Percentiles rank a stretch among this genome's conserved stretches.
Conservation (phyloP, 1,140 invertebrate genomes). For the Chelonus insularis region DNA sequence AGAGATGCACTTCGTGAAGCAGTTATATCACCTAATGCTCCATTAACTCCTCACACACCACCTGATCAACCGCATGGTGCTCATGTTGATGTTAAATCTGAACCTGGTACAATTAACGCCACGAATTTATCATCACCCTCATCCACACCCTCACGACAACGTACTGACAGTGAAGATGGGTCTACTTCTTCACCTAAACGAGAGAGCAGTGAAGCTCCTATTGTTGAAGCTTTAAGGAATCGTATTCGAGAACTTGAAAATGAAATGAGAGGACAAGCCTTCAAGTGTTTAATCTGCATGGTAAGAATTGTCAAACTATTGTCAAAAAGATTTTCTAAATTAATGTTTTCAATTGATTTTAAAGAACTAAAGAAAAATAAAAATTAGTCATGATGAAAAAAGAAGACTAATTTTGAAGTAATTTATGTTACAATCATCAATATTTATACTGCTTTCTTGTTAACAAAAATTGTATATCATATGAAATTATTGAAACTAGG, state of each 20-base stretch:
- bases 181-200: constrained; percentile 56
- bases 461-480: too few species aligned
- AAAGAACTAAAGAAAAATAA: too few species aligned
- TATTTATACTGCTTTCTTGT: too few species aligned
- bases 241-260: constrained; percentile 72
- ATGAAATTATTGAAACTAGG: too few species aligned
- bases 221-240: constrained; percentile 74
- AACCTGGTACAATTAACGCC: constrained; percentile 44
- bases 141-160: constrained; percentile 43
- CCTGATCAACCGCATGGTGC: constrained; percentile 42
- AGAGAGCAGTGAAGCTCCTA: constrained; percentile 62
- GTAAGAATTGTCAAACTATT: too few species aligned
- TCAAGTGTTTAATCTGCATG: constrained; percentile 87
- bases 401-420: too few species aligned
- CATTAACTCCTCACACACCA: constrained; percentile 40
- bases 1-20: constrained; percentile 66
- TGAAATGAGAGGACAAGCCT: constrained; percentile 62
- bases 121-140: constrained; percentile 26
- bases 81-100: constrained; percentile 55
- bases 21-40: constrained; percentile 58
- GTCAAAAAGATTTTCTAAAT: too few species aligned
- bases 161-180: constrained; percentile 44
- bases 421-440: too few species aligned
- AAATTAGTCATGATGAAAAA: too few species aligned
- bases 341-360: constrained; percentile 1